Evolutionary conservation across 2,797 vertebrate genomes (phyloP), one percentile per base, ranked within the genome.

Genomic region (Nothura maculosa): DNA sequence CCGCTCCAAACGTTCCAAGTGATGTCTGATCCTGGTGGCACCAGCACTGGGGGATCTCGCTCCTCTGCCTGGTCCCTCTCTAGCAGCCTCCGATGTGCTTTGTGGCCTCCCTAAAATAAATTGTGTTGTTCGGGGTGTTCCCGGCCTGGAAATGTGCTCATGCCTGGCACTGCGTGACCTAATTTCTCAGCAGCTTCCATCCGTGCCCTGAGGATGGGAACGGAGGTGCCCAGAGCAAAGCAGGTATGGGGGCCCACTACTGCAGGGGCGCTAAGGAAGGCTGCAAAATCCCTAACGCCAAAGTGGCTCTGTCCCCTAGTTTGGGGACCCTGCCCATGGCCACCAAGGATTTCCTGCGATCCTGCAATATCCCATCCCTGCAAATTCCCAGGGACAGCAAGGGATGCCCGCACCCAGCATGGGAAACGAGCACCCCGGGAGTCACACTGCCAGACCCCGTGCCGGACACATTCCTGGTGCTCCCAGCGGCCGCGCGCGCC

Each of bases 391-490:
- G 92, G 74, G 90, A 93, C 58, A 63, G 90, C 85, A 34, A 73
- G 67, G 70, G 75, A 69, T 69, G 73, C 24, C 12, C 38, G 8
- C 36, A 84, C 82, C 87, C 92, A 72, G 34, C 77, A 27, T 91
- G 91, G 88, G 91, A 90, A 94, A 78, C 47, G 55, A 90, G 82
- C 62, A 20, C 54, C 67, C 47, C 38, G 77, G 94, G 91, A 94
- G 62, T 77, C 95, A 92, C 88, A 57, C 78, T 91, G 90, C 79
- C 90, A 27, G 22, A 47, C 81, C 89, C 85, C 34, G 32, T 83
- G 91, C 89, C 60, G 18, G 77, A 92, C 92, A 86, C 91, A 93
- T 94, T 95, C 89, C 91, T 81, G 32, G 88, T 75, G 89, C 50
- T 84, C 93, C 66, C 75, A 88, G 80, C 81, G 87, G 67, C 52